phyloP scores from a whole-genome alignment of 2,888 invertebrate species.

The Apodemia hepburni region DNA sequence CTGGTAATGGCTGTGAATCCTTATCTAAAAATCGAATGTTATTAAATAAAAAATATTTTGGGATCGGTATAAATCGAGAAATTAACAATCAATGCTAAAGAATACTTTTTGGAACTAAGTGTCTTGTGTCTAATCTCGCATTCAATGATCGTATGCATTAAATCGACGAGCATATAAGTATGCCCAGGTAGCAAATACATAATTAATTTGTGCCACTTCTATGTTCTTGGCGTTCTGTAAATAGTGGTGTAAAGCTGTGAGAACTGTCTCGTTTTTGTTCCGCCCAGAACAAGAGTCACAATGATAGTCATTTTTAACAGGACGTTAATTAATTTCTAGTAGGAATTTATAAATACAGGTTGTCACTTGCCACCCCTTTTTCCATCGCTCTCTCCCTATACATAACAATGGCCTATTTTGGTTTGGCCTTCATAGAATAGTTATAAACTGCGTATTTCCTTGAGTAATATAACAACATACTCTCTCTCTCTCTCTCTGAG shows the following conservation, averaged over 20 bases:
- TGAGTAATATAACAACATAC: conserved; percentile 1
- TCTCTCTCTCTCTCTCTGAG: conserved; percentile 5
- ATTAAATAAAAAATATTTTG: too few relatives aligned
- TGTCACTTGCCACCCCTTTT: background rate
- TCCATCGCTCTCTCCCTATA: background rate
- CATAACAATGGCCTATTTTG: background rate
- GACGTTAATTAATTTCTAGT: background rate
- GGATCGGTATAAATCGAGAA: too few relatives aligned
- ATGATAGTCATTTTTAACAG: too few relatives aligned
- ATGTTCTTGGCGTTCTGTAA: background rate
- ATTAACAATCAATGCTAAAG: too few relatives aligned
- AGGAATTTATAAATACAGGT: background rate
- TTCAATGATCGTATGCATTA: conserved; percentile 31
- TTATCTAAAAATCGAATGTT: too few relatives aligned
- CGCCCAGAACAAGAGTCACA: background rate
- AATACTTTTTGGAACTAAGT: too few relatives aligned
- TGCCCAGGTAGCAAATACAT: background rate
- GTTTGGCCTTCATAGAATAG: too few relatives aligned
- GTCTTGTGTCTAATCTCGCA: conserved; percentile 20
- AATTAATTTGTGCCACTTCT: background rate
- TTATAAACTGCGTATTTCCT: too few relatives aligned
- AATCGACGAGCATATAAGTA: conserved; percentile 22
- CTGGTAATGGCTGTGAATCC: too few relatives aligned
- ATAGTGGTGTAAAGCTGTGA: background rate
- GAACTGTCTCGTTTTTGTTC: background rate